A percentile compares a stretch with the other conserved stretches of the same genome.
phyloP scores from a whole-genome alignment of 2,888 invertebrate species.

The Tenthredo mesomela region DNA sequence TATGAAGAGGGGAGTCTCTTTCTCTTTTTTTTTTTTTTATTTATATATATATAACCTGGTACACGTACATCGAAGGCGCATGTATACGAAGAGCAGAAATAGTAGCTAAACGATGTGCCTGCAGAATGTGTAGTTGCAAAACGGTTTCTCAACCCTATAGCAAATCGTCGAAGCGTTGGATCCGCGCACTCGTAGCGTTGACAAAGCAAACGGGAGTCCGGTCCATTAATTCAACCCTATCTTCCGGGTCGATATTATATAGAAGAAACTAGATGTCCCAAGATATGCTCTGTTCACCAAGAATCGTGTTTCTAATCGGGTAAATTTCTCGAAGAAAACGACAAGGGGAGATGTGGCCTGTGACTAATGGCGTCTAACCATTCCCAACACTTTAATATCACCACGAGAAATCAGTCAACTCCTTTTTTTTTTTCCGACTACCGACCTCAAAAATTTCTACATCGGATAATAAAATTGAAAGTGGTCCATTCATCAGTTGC shows the following conservation, averaged over 20 bases:
- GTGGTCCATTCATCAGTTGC: not conserved
- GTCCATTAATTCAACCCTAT: slow-evolving; percentile 45
- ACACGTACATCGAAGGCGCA: not conserved
- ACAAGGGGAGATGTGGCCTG: not conserved
- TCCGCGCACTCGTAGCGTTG: slow-evolving; percentile 33
- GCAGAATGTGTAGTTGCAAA: not conserved
- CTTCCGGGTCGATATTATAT: slow-evolving; percentile 12
- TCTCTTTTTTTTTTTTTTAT: not conserved
- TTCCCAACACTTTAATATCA: not conserved
- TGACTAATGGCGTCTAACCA: not conserved
- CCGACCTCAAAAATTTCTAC: too few species aligned
- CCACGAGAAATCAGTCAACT: not conserved
- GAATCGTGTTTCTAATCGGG: slow-evolving; percentile 27
- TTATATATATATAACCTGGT: not conserved
- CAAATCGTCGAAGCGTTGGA: slow-evolving; percentile 1
- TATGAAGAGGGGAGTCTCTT: not conserved
- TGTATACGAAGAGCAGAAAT: not conserved
- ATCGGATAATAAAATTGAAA: too few species aligned
- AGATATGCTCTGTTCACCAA: slow-evolving; percentile 22
- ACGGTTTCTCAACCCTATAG: not conserved
- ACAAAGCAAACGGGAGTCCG: slow-evolving; percentile 34
- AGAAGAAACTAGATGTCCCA: slow-evolving; percentile 5
- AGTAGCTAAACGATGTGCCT: not conserved
- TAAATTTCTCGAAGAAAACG: not conserved
- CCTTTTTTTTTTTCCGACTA: too few species aligned